phyloP scores from a whole-genome alignment of 2,113 vertebrate genomes.

The Nerophis ophidion region DNA sequence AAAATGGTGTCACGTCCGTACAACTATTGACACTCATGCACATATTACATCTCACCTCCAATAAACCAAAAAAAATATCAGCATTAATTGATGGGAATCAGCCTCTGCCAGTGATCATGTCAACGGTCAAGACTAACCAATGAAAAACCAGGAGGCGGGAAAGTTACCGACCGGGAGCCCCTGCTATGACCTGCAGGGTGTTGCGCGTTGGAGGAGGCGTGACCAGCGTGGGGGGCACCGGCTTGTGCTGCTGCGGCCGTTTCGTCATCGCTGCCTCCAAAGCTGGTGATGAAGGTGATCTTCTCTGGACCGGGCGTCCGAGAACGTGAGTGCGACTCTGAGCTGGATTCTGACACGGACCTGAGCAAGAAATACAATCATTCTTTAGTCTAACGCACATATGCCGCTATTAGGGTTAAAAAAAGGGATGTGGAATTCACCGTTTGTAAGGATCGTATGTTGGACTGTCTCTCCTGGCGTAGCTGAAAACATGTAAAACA shows the following conservation, averaged over 20 bases:
- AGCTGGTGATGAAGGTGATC: constrained; percentile 96
- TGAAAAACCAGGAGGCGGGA: constrained; percentile 67
- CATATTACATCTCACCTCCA: constrained; percentile 32
- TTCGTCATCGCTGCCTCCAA: constrained; percentile 91
- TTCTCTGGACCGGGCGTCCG: constrained; percentile 82
- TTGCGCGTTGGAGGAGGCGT: constrained; percentile 70
- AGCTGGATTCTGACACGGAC: constrained; percentile 83
- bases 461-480: constrained; percentile 91
- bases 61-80: constrained; percentile 12
- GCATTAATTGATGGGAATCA: constrained; percentile 20
- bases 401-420: background rate
- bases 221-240: constrained; percentile 59
- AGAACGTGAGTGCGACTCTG: constrained; percentile 81
- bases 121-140: constrained; percentile 57
- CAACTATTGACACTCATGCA: background rate
- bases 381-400: background rate
- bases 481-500: constrained; percentile 62
- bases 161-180: constrained; percentile 96
- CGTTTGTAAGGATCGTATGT: constrained; percentile 95
- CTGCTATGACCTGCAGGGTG: constrained; percentile 86
- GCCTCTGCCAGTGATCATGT: constrained; percentile 37
- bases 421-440: constrained; percentile 54
- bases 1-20: too few species aligned
- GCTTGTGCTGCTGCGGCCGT: constrained; percentile 56
- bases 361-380: constrained; percentile 32